Base-by-base conservation (phyloP, 2,797 vertebrate genomes). In the Echeneis naucrates region DNA sequence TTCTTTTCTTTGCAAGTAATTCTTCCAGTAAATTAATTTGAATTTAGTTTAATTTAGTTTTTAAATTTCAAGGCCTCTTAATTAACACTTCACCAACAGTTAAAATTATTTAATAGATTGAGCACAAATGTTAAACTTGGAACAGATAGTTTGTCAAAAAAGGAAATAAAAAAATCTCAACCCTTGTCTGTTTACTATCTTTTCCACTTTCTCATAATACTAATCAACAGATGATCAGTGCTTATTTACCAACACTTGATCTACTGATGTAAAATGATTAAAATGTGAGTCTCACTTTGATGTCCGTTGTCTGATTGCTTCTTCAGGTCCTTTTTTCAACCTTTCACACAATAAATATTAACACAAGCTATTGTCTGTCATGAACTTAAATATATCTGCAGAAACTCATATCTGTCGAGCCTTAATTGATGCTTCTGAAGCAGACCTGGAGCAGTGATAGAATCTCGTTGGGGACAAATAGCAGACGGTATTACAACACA, bases 381-480 rank as follows among this genome's bases (percentile, higher is more conserved):
- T n/a, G 14, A 57, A 64, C 53, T 67, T 72, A 75, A 87, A 82
- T 42, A 73, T 27, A 51, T 68, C 53, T 80, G 55, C 50, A 65
- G 61, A 85, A 82, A 23, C 55, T 54, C 48, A 77, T 80, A 83
- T 85, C 55, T 66, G 72, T 82, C 77, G 70, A 68, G 8, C 35
- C 45, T 26, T 85, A 72, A 84, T 75, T 54, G 80, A 53, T 75
- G 82, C 55, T 62, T 89, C 93, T 80, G 82, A 87, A 88, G 87
- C 87, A 59, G 90, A 94, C 89, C 93, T 92, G 88, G 88, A 65
- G 70, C 83, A 81, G 83, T 92, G 94, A 93, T 91, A 87, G 91
- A 94, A 90, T 79, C 87, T 93, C 93, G 90, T 82, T 63, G 75
- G 95, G 92, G 91, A 92, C 83, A 91, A 92, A 95, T 92, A 95